Evolutionary conservation across 2,797 vertebrate genomes (phyloP), one percentile per base, ranked within the genome.

Genomic region (Buphagus erythrorhynchus): DNA sequence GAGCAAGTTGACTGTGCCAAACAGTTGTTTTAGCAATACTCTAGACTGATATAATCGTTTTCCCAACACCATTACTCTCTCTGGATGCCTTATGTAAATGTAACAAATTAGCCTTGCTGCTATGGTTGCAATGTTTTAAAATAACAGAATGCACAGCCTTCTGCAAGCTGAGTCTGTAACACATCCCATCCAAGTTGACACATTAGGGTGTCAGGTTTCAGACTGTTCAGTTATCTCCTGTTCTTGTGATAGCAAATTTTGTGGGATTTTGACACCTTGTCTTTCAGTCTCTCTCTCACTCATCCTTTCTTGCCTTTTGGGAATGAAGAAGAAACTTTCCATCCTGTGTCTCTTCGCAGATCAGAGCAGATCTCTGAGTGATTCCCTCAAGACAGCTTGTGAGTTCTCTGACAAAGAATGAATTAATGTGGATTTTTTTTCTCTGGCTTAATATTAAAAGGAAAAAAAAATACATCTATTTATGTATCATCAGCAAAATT

Each of bases 261-360:
- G 65, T 14, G 35, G 52, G 35, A 80, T 93, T 93, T 95, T 96
- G 91, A 87, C 84, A 92, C 80, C 63, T 81, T 81, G 71, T 86
- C 81, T 94, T 85, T 92, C 58, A 78, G n/a, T 59, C 21, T 90
- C 36, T 82, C 71, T 78, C 76, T 91, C 48, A 16, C 48, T 82
- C 48, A 46, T 74, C 25, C 78, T 82, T 79, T 74, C 22, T 83
- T 79, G 52, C 20, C 52, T 88, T 71, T 33, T 65, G 63, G 77
- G 71, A 93, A 93, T 36, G 72, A 79, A 65, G 80, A 83, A 79
- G 65, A 85, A 92, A 79, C 21, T 84, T 93, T 88, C 73, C 29
- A 57, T 71, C 16, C 45, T 36, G 1, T 57, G 36, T 67, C 72
- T 80, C 61, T 48, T 38, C 7, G 4, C 46, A 77, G 61, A 91